Evolutionary conservation across 2,888 invertebrate genomes (phyloP).

Genomic region (Therioaphis trifolii): DNA sequence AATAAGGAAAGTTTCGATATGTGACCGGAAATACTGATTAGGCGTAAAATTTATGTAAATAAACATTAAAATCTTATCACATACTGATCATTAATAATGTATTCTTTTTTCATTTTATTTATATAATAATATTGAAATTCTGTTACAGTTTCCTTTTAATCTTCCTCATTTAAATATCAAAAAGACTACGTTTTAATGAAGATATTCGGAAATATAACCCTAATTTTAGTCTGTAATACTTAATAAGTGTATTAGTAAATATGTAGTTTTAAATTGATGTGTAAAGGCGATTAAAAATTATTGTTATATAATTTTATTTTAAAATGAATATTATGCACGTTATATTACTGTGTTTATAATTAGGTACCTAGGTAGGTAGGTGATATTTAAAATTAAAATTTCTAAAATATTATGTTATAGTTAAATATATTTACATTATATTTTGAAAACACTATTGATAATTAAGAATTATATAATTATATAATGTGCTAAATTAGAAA

Average conservation of each 20-base stretch:
- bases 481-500: background rate
- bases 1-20: conserved; percentile 49
- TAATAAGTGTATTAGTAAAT: background rate
- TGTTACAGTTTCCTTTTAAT: conserved; percentile 12
- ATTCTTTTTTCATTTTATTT: no score
- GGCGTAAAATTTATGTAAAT: background rate
- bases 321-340: background rate
- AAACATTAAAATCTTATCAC: background rate
- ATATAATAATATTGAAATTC: background rate
- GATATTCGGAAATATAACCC: background rate
- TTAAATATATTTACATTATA: background rate
- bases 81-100: background rate
- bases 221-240: background rate
- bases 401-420: background rate
- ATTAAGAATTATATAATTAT: background rate
- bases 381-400: background rate
- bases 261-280: background rate
- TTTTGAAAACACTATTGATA: background rate
- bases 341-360: background rate
- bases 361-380: background rate
- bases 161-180: background rate
- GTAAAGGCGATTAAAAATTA: background rate
- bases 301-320: background rate
- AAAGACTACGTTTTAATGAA: background rate
- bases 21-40: background rate